Base-by-base conservation (phyloP, 2,113 vertebrate species). In the Mesoclemmys tuberculata region DNA sequence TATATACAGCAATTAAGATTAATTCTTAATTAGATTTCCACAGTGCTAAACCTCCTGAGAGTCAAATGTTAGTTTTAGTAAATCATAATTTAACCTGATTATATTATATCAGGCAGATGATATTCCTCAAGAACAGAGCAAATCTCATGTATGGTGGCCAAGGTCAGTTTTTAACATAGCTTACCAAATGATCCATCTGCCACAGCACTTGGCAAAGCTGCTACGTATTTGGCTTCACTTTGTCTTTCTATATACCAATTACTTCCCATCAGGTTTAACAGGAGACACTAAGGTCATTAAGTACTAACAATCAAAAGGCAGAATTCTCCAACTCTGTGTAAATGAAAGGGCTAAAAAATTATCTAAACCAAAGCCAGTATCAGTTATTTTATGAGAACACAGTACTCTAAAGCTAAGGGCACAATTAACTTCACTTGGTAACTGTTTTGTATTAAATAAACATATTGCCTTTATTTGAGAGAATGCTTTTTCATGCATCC, bases 11-110 rank as follows among this genome's bases (percentile, higher is more conserved):
- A 94, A 89, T 93, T 94, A 81, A 97, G 64, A 22, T 58, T 91
- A 94, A 95, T 58, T 1, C 54, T 58, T 88, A 94, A 84, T 48
- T 90, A 77, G 84, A 89, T 79, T 80, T 87, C 46, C 80, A 52
- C 71, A 54, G 89, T 68, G 74, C 13, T 92, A 96, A 58, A 74
- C n/a, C 16, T 85, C 49, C 49, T 55, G 38, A 89, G 77, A 81
- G 77, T 68, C 87, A 87, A 88, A 49, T 16, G 49, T 13, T 89
- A 27, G 71, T 46, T 95, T 95, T 86, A 89, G 88, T 90, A 93
- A 48, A 93, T 49, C 3, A 77, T 9, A 2, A 77, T 97, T 92
- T 87, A 92, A 78, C 2, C 48, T 91, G 29, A 85, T 86, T 74
- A 84, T 56, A 48, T 79, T 10, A 12, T 54, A 90, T 38, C 11